These are phyloP conservation scores for Gymnoscopelus microlampas DNA, from an alignment of 2,797 vertebrate species.

Conservation along the genomic window DNA sequence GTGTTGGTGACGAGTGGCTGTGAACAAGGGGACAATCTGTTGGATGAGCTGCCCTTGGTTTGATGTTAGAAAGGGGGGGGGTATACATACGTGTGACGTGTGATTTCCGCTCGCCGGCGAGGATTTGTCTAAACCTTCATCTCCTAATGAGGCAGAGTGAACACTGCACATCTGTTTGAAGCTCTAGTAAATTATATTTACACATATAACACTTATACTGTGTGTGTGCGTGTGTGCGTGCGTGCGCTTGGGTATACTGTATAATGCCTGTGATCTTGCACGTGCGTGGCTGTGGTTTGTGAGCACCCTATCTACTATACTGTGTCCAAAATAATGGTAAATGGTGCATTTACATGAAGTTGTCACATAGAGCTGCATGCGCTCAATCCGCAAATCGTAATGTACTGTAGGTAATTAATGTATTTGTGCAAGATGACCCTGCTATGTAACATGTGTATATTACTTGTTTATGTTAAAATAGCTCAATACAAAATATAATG, in stretches of 20 bases:
- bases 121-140: constrained; percentile 26
- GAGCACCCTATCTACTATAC: too few species aligned
- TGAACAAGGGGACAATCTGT: background rate
- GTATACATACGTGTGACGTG: background rate
- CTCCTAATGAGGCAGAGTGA: constrained; percentile 5
- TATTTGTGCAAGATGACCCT: too few species aligned
- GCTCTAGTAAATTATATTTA: background rate
- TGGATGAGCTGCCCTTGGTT: too few species aligned
- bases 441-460: too few species aligned
- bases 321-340: too few species aligned
- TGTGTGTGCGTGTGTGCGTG: constrained; percentile 12
- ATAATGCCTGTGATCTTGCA: background rate
- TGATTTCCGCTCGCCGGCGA: background rate
- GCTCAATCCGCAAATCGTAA: too few species aligned
- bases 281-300: background rate
- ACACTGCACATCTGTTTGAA: background rate
- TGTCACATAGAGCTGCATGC: too few species aligned
- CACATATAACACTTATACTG: constrained; percentile 31
- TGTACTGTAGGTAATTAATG: too few species aligned
- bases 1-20: background rate
- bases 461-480: too few species aligned
- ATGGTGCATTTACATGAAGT: too few species aligned
- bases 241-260: background rate
- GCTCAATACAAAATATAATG: too few species aligned
- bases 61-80: background rate